phyloP scores from a whole-genome alignment of 1,140 invertebrate species.

The Tetranychus cinnabarinus region DNA sequence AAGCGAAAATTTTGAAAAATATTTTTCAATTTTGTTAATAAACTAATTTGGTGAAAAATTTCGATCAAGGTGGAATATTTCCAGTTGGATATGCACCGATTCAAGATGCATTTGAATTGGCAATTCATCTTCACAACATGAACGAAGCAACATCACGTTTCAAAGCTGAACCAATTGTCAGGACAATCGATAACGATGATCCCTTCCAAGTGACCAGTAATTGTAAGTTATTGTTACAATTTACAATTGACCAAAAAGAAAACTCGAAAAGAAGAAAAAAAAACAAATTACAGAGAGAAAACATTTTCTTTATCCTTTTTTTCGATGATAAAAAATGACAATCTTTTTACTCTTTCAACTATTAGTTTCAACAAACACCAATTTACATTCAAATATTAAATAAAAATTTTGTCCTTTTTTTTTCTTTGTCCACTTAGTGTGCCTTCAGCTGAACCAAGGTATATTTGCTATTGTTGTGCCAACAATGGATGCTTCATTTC shows the following conservation, averaged over 20 bases:
- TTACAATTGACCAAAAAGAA: too few species aligned
- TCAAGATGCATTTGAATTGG: conserved; percentile 62
- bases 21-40: too few species aligned
- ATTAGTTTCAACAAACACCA: too few species aligned
- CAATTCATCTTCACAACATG: conserved; percentile 51
- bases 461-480: conserved; percentile 74
- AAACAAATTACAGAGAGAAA: too few species aligned
- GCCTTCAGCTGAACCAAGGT: conserved; percentile 23
- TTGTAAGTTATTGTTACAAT: background rate
- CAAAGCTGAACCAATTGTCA: conserved; percentile 60
- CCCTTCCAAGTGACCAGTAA: conserved; percentile 55
- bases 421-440: conserved; percentile 5
- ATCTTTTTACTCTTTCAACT: too few species aligned
- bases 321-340: too few species aligned
- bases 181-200: conserved; percentile 71
- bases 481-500: conserved; percentile 72
- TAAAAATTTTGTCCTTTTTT: background rate
- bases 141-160: conserved; percentile 39
- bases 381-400: too few species aligned
- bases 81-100: conserved; percentile 17
- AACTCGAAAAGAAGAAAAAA: too few species aligned
- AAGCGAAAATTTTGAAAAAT: too few species aligned
- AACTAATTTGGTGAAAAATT: too few species aligned
- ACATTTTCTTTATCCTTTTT: too few species aligned
- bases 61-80: background rate